phyloP scores from a whole-genome alignment of 2,113 vertebrate genomes.

The Erythrolamprus reginae region DNA sequence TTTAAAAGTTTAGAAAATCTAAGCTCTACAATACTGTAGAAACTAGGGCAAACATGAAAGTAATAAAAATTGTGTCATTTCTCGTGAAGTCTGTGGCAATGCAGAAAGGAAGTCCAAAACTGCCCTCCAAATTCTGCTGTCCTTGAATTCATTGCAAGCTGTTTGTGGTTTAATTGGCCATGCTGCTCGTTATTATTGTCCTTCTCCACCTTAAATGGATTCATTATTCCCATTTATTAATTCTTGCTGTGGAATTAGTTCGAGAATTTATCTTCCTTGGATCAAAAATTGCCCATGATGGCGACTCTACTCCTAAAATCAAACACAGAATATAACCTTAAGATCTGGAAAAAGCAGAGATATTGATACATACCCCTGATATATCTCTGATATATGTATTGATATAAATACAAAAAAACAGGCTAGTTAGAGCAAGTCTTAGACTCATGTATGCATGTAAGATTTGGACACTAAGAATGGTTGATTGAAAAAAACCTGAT shows the following conservation, averaged over 20 bases:
- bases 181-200: not conserved
- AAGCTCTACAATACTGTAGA: not conserved
- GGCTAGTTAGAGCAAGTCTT: no score
- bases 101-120: not conserved
- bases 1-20: not conserved
- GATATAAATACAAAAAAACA: no score
- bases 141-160: not conserved
- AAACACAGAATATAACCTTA: not conserved
- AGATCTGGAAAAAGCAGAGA: no score
- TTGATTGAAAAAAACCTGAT: no score
- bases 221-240: constrained; percentile 32
- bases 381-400: no score
- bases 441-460: no score
- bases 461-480: no score
- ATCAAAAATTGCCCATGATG: not conserved
- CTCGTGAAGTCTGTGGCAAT: not conserved
- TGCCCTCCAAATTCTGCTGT: not conserved
- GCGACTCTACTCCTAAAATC: not conserved
- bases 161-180: constrained; percentile 5
- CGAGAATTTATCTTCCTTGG: not conserved
- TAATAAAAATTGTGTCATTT: constrained; percentile 15
- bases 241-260: constrained; percentile 26
- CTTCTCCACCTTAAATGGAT: constrained; percentile 21
- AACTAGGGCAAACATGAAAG: constrained; percentile 18
- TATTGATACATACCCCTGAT: no score